Evolutionary conservation across 1,140 invertebrate genomes (phyloP).

Genomic region (Scaptomyza hsui): DNA sequence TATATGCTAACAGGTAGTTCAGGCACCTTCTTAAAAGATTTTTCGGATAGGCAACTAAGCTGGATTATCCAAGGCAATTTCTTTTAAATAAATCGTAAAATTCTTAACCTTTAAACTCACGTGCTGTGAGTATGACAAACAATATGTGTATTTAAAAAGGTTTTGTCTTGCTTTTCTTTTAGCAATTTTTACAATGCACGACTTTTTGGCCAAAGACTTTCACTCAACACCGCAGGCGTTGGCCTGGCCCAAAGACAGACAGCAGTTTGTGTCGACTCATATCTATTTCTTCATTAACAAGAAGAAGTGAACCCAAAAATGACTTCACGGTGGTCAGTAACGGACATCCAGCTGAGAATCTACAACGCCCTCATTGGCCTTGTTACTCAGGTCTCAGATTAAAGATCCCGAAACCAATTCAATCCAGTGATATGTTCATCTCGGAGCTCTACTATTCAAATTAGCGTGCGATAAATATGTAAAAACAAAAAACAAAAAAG

Average conservation of each 20-base stretch:
- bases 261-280: constrained; percentile 43
- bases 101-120: constrained; percentile 34
- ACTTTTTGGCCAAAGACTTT: constrained; percentile 67
- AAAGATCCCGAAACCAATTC: constrained; percentile 22
- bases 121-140: constrained; percentile 40
- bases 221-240: constrained; percentile 63
- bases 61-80: constrained; percentile 38
- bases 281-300: constrained; percentile 81
- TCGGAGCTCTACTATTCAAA: constrained; percentile 71
- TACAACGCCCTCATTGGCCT: constrained; percentile 69
- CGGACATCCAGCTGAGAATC: constrained; percentile 68
- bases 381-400: constrained; percentile 34
- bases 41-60: constrained; percentile 7
- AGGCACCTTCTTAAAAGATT: constrained; percentile 1
- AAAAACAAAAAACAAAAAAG: not conserved
- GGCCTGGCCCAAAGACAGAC: constrained; percentile 29
- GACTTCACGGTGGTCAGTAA: constrained; percentile 74
- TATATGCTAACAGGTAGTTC: not conserved
- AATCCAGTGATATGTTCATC: constrained; percentile 71
- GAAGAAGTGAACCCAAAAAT: constrained; percentile 40
- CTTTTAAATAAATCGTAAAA: constrained; percentile 30
- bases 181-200: constrained; percentile 57
- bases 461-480: constrained; percentile 66
- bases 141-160: constrained; percentile 14
- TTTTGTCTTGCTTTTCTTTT: constrained; percentile 10